Evolutionary conservation across 2,888 invertebrate species (phyloP).

Genomic region (Adelphocoris suturalis): DNA sequence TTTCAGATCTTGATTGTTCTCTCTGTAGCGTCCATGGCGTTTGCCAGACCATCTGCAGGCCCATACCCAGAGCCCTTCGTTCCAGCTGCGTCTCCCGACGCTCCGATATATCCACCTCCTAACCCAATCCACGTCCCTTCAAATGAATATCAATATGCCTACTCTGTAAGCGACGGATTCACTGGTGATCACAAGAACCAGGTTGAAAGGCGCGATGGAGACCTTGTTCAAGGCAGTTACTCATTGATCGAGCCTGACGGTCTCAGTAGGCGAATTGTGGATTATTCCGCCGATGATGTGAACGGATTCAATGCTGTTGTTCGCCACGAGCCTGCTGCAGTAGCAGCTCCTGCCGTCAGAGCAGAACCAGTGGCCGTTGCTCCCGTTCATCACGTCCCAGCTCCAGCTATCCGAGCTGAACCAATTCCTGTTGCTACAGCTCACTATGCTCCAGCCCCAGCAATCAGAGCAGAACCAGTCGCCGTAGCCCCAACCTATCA

Average conservation of each 20-base stretch:
- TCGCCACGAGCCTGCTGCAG: conserved; percentile 76
- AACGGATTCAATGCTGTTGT: conserved; percentile 78
- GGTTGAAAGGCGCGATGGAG: conserved; percentile 57
- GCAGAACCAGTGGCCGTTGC: conserved; percentile 46
- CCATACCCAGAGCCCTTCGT: not conserved
- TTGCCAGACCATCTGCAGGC: not conserved
- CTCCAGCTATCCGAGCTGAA: not conserved
- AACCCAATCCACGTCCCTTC: not conserved
- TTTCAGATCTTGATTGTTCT: conserved; percentile 60
- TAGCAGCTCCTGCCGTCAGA: conserved; percentile 54
- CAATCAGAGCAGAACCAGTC: conserved; percentile 23
- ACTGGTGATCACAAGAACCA: conserved; percentile 63
- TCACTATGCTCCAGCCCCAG: not conserved
- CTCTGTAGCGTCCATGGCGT: conserved; percentile 46
- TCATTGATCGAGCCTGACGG: conserved; percentile 62
- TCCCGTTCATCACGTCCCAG: not conserved
- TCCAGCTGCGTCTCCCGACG: conserved; percentile 30
- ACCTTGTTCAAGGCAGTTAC: conserved; percentile 64
- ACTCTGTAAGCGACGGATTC: conserved; percentile 49
- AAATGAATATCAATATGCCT: conserved; percentile 48
- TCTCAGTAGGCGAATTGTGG: conserved; percentile 77
- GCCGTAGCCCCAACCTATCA: not conserved
- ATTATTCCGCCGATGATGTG: conserved; percentile 78
- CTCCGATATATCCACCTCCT: not conserved
- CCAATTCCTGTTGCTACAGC: not conserved